Evolutionary conservation across 2,888 invertebrate genomes (phyloP), one percentile per base, ranked within the genome.

Genomic region (Sipha maydis): DNA sequence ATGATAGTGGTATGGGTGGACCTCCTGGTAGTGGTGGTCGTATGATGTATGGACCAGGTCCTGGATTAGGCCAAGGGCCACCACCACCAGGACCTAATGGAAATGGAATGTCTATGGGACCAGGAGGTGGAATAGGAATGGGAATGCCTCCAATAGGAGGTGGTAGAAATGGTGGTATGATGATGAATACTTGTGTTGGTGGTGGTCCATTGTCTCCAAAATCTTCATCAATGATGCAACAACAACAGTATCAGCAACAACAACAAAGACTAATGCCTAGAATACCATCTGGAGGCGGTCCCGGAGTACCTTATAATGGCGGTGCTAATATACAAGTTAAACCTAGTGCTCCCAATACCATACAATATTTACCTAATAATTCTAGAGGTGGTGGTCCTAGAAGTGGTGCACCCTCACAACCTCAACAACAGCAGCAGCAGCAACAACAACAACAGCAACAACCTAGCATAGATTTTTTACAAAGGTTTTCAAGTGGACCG

Each of bases 261-360:
- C 80, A 80, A 31, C 85, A 86, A 79, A 69, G 88, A n/a, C 28
- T 88, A 19, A 93, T 94, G 92, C 94, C 94, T 92, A 82, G 93
- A 92, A 61, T 93, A 93, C 28, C 94, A 94, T 11, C 83, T 0
- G 77, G 88, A 34, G 94, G 89, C 25, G 90, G 90, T 25, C 91
- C 90, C 9, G 89, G 89, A n/a, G 91, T 91, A 1, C 91, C 91
- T 31, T 95, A 95, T 91, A 95, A 95, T 91, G 95, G 95, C 90
- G 94, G 96, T 78, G 94, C 95, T 76, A 98, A 97, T 92, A 96
- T 97, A 75, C 92, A 92, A 90, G 98, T 99, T 48, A 98, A 98
- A 92, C 96, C 98, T 19, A 98, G 97, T 92, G 98, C 98, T 21
- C 98, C 99, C 0, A 99, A 99, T 92, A 99, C 99, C 69, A 99